Conservation (phyloP, 2,113 vertebrate genomes). For the Caranx melampygus region DNA sequence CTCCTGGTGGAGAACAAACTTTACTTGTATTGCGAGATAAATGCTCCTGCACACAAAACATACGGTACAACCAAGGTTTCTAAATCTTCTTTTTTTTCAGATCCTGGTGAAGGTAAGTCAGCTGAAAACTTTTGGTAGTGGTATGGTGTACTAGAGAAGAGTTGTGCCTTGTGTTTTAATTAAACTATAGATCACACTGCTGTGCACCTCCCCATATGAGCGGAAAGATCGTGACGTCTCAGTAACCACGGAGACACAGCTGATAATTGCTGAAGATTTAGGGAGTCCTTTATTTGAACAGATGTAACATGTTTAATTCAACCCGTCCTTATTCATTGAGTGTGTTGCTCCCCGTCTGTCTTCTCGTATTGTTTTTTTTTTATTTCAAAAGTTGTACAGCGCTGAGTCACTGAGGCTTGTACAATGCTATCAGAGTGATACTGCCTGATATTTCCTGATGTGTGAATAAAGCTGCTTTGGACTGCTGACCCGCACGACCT, state of each 20-base stretch:
- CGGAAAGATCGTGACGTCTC: no score
- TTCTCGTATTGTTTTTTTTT: neutral
- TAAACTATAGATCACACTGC: no score
- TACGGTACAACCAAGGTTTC: no score
- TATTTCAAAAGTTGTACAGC: neutral
- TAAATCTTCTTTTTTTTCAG: no score
- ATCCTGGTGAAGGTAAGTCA: no score
- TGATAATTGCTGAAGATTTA: no score
- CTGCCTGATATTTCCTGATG: constrained; percentile 17
- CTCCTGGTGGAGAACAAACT: neutral
- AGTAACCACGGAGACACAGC: no score
- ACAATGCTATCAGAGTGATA: neutral
- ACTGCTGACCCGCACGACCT: constrained; percentile 48
- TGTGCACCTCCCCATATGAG: no score
- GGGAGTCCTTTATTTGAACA: no score
- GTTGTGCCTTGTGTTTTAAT: neutral
- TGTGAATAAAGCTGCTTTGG: constrained; percentile 50
- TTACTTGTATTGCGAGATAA: no score
- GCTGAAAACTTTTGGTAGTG: neutral
- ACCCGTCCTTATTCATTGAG: neutral
- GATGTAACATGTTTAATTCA: no score
- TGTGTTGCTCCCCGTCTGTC: neutral
- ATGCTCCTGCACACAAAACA: no score
- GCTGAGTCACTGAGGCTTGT: constrained; percentile 11
- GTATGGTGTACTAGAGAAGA: neutral